These are phyloP conservation scores for Aleiodes leptofemur DNA, from an alignment of 2,888 invertebrate genomes.

Conservation along the genomic window DNA sequence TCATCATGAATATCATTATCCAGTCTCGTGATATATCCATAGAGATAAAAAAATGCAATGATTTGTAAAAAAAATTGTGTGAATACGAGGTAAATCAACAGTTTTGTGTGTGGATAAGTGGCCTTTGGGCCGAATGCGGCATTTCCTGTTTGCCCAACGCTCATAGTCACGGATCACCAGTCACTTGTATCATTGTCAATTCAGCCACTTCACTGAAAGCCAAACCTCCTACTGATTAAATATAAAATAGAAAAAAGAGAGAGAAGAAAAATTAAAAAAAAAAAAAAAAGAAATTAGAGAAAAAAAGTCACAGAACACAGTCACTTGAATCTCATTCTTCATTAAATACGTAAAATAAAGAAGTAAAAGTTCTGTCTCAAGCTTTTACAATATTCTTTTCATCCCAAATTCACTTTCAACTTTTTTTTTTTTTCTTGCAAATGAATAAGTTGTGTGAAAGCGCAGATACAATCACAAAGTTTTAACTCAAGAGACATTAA, in stretches of 20 bases:
- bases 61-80: conserved; percentile 69
- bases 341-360: no score
- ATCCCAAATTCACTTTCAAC: neutral
- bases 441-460: neutral
- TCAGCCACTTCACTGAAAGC: conserved; percentile 13
- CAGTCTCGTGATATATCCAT: conserved; percentile 65
- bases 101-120: conserved; percentile 61
- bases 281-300: neutral
- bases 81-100: conserved; percentile 66
- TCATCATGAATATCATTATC: conserved; percentile 63
- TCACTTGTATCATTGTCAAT: conserved; percentile 30
- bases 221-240: conserved; percentile 8
- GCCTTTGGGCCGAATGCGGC: conserved; percentile 50
- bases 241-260: neutral
- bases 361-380: neutral
- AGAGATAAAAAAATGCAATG: conserved; percentile 68
- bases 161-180: conserved; percentile 38
- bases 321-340: conserved; percentile 2
- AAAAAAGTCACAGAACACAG: neutral
- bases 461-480: neutral
- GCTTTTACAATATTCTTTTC: conserved; percentile 15
- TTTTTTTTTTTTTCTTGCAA: conserved; percentile 3
- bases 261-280: neutral
- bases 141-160: conserved; percentile 46
- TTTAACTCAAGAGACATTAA: neutral